Evolutionary conservation across 2,113 vertebrate species (phyloP).

Genomic region (Turnix velox): DNA sequence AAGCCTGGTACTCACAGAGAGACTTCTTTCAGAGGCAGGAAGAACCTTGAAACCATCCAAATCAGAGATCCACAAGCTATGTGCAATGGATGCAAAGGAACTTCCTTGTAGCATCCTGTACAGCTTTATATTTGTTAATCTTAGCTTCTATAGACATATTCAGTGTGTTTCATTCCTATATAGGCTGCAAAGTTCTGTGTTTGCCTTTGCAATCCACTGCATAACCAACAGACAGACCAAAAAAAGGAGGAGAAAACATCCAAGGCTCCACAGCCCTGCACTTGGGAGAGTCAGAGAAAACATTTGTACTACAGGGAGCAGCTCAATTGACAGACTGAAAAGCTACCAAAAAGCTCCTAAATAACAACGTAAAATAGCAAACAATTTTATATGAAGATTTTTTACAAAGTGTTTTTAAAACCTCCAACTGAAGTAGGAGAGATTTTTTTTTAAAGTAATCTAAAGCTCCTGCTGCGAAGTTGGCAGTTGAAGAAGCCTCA

Average conservation of each 20-base stretch:
- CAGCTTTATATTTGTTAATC: background rate
- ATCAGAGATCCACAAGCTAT: background rate
- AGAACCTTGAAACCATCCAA: background rate
- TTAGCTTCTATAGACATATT: background rate
- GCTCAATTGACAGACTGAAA: background rate
- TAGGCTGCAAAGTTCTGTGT: background rate
- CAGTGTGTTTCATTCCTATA: background rate
- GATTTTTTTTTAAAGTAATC: background rate
- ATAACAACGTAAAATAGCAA: background rate
- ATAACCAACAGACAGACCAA: fast-evolving
- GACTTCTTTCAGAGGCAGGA: background rate
- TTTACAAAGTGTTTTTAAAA: background rate
- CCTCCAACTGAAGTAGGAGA: background rate
- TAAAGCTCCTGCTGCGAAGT: background rate
- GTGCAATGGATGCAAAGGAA: background rate
- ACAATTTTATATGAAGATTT: background rate
- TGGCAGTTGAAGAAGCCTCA: background rate
- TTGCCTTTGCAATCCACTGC: background rate
- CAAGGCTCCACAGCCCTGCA: fast-evolving
- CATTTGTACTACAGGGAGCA: background rate
- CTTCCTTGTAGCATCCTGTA: background rate
- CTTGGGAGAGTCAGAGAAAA: background rate
- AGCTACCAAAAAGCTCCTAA: background rate
- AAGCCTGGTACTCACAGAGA: background rate
- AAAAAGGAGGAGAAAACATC: background rate